A percentile compares a stretch with the other conserved stretches of the same genome.
Evolutionary conservation across 92 coral and sea anemone genomes (phyloP).

Genomic region (Galaxea fascicularis): DNA sequence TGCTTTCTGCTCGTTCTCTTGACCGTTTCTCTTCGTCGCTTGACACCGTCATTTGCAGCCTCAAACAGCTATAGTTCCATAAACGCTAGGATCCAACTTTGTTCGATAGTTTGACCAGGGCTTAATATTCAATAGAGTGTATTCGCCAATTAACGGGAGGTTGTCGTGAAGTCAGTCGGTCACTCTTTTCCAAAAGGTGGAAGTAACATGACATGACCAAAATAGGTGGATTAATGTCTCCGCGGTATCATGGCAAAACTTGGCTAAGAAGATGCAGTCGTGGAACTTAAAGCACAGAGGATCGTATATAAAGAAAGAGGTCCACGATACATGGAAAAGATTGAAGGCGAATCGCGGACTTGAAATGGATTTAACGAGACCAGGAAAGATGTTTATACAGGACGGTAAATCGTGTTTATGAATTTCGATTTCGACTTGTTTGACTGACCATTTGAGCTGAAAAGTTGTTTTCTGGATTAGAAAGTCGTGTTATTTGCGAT

Average conservation of each 20-base stretch:
- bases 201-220: not conserved
- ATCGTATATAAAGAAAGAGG: not conserved
- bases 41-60: no score
- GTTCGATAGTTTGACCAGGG: no score
- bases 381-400: no score
- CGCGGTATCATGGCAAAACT: not conserved
- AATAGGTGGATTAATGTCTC: no score
- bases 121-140: not conserved
- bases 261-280: not conserved
- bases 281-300: not conserved
- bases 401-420: no score
- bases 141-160: not conserved
- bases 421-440: no score
- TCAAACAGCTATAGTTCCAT: no score
- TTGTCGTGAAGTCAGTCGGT: not conserved
- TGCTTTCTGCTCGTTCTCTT: no score
- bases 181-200: not conserved
- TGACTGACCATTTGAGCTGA: no score
- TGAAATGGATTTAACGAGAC: no score
- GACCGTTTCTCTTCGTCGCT: no score
- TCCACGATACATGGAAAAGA: slow-evolving; percentile 11
- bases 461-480: not conserved
- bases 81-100: no score
- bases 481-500: not conserved
- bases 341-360: not conserved